Evolutionary conservation across 2,888 invertebrate species (phyloP), one percentile per base, ranked within the genome.

Genomic region (Apantesis nais): DNA sequence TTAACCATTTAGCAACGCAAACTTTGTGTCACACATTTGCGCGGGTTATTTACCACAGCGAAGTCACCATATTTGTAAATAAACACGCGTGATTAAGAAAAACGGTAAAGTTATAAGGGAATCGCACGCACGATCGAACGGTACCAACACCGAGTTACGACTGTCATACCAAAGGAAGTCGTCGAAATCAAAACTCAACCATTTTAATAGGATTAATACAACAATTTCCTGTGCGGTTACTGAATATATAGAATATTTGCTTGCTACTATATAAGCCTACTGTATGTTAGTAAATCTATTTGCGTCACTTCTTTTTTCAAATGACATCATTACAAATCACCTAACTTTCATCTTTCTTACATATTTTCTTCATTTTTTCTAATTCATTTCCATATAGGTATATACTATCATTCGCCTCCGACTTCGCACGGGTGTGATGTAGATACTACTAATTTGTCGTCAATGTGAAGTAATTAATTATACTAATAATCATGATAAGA

Each of bases 111-210:
- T 64, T 1, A 74, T 70, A 67, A 72, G 66, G 72, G 68, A 78
- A 78, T 82, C 78, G 80, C 78, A 84, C 87, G 87, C 88, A 90
- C 92, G 91, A 89, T 88, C 91, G 88, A 84, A 76, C 88, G 81
- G 83, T 79, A 75, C 79, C 87, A 78, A 74, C 73, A 74, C 78
- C 82, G 73, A 79, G 67, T 69, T 78, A 76, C 84, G 84, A 90
- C 91, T 92, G 90, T 84, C 84, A 81, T 78, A 78, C 78, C 37
- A 77, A 85, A 77, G 75, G 79, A 80, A 78, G 74, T 77, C 74
- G 81, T 73, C 68, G 72, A 64, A 74, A 75, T 73, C 52, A 48
- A 72, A 77, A 76, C 77, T 67, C 70, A 71, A 70, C 60, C 69
- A 66, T 66, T n/a, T n/a, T 60, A 34, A 48, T 63, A 67, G 70